Base-by-base conservation (phyloP, 2,797 vertebrate genomes). In the Scomberomorus guttatus region DNA sequence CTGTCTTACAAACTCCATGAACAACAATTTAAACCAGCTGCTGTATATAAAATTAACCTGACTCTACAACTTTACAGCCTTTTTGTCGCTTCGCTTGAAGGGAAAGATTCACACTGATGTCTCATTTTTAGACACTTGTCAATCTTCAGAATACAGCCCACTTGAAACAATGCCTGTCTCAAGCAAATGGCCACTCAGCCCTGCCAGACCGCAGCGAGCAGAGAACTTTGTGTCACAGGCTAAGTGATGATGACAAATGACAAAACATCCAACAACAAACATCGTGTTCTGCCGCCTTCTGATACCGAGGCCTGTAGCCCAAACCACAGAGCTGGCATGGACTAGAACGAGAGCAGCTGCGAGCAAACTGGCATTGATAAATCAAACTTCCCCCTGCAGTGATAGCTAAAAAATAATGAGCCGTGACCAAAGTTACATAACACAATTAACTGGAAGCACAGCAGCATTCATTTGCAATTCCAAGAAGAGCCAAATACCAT, bases 341-440 rank as follows among this genome's bases (percentile, higher is more conserved):
- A 42, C 56, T 46, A 39, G 66, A 77, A 74, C 25, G 82, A 75
- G 63, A 73, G 65, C 76, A 89, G 82, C 81, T 85, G 74, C 15
- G 1, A 70, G 79, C 76, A 82, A 79, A 79, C 54, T 66, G 68
- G 56, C 79, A 74, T 75, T 77, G 76, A 88, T 81, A 87, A 91
- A 89, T 85, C 77, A 82, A 89, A 80, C 58, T 65, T 65, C 75
- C 14, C 80, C 82, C 77, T 65, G 69, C 59, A 73, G 81, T 48
- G 72, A 77, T 59, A 14, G 64, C 70, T 73, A 50, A 59, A 84
- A 83, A 81, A 89, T 85, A 90, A 90, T 80, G 76, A 87, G 46
- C 76, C 18, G 1, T 83, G 78, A 83, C 72, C 61, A 78, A 70
- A 79, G 81, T 88, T 84, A 74, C 29, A 18, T 48, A 80, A 91